A percentile compares a stretch with the other conserved stretches of the same genome.
Conservation (phyloP, 2,888 invertebrate species). For the Homarus gammarus region DNA sequence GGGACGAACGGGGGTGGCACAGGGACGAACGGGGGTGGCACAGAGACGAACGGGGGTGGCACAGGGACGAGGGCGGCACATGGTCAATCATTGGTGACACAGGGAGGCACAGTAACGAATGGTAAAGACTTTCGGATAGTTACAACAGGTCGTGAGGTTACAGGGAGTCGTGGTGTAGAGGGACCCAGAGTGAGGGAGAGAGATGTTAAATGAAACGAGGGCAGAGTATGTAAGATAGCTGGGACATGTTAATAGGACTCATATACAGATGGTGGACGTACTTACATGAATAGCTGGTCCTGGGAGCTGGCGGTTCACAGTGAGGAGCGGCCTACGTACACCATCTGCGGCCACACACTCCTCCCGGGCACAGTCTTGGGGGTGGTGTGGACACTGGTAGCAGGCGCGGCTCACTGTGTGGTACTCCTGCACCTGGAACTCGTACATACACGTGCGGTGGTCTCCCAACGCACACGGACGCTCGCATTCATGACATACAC, state of each 20-base stretch:
- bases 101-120: too few species aligned
- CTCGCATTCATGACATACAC: constrained; percentile 82
- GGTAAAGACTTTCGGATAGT: too few species aligned
- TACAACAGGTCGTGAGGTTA: too few species aligned
- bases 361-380: constrained; percentile 86
- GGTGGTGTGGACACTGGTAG: constrained; percentile 88
- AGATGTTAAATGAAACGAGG: background rate
- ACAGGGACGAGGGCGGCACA: too few species aligned
- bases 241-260: too few species aligned
- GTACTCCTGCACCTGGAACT: constrained; percentile 80
- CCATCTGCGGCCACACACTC: constrained; percentile 94
- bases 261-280: too few species aligned
- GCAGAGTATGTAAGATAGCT: background rate
- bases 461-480: constrained; percentile 84
- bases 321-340: constrained; percentile 86
- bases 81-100: too few species aligned
- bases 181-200: background rate
- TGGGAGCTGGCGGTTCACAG: constrained; percentile 92
- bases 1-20: too few species aligned
- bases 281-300: constrained; percentile 91
- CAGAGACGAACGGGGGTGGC: too few species aligned
- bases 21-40: too few species aligned
- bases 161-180: too few species aligned
- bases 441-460: constrained; percentile 85
- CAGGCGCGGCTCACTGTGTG: constrained; percentile 84